A percentile compares a stretch with the other conserved stretches of the same genome.
These are phyloP conservation scores for Acronicta aceris DNA, from an alignment of 2,888 invertebrate species.

Conservation along the genomic window DNA sequence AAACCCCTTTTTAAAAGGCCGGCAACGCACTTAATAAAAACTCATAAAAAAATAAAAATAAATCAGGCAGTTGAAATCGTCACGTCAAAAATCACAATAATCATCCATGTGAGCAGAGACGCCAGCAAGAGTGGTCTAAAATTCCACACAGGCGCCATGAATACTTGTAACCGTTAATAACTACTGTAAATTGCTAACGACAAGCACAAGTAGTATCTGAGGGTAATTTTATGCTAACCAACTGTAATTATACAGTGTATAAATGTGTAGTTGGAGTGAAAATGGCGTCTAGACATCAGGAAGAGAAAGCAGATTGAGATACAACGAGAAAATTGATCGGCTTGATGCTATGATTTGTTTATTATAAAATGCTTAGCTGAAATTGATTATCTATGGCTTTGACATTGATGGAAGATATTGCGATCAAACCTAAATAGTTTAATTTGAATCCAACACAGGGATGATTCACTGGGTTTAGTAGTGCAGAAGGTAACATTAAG, in stretches of 20 bases:
- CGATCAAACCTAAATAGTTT: no score
- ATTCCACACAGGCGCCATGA: conserved; percentile 37
- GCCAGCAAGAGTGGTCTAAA: conserved; percentile 14
- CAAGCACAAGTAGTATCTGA: conserved; percentile 30
- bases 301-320: conserved; percentile 48
- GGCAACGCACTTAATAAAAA: no score
- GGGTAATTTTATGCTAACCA: conserved; percentile 42
- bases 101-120: neutral
- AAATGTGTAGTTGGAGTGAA: conserved; percentile 34
- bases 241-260: conserved; percentile 38
- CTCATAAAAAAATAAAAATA: no score
- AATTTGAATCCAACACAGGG: no score
- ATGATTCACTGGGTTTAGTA: no score
- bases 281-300: conserved; percentile 38
- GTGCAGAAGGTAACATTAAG: no score
- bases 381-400: no score
- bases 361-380: conserved; percentile 1
- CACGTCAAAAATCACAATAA: no score
- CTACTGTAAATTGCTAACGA: conserved; percentile 20
- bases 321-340: conserved; percentile 34
- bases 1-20: no score
- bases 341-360: conserved; percentile 17
- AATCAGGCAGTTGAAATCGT: no score
- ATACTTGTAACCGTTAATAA: conserved; percentile 38
- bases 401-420: no score